Conservation (phyloP, 2,797 vertebrate genomes). For the Syndactyla subalaris region DNA sequence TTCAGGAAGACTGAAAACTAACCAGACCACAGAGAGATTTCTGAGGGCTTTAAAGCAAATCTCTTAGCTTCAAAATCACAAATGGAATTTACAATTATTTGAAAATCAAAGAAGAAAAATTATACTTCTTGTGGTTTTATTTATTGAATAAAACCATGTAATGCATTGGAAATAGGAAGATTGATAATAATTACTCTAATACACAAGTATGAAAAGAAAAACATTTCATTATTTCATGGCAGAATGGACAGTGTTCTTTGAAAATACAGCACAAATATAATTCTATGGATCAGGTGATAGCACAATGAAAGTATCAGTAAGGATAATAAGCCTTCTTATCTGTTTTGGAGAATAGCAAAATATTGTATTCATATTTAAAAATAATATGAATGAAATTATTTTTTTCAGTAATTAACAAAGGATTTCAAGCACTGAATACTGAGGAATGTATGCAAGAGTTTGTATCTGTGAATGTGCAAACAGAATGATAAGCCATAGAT, state of each 20-base stretch:
- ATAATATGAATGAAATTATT: neutral
- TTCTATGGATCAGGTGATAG: neutral
- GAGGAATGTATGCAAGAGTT: neutral
- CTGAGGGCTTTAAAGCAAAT: neutral
- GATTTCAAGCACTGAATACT: neutral
- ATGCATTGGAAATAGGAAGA: neutral
- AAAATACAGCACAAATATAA: neutral
- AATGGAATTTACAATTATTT: neutral
- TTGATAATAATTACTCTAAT: neutral
- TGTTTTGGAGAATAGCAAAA: neutral
- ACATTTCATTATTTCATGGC: neutral
- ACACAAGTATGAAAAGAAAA: neutral
- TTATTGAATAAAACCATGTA: neutral
- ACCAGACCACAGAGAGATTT: neutral
- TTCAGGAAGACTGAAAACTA: neutral
- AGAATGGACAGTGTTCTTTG: neutral
- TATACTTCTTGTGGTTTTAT: neutral
- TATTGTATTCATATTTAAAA: neutral
- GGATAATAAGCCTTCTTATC: neutral
- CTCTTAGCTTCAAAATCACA: neutral
- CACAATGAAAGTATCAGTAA: neutral
- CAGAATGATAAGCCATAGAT: neutral
- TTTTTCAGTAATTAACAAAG: neutral
- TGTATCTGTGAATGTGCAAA: neutral
- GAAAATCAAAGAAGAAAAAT: neutral